These are phyloP conservation scores for Sericinus montela DNA, from an alignment of 2,888 invertebrate species.

Conservation along the genomic window DNA sequence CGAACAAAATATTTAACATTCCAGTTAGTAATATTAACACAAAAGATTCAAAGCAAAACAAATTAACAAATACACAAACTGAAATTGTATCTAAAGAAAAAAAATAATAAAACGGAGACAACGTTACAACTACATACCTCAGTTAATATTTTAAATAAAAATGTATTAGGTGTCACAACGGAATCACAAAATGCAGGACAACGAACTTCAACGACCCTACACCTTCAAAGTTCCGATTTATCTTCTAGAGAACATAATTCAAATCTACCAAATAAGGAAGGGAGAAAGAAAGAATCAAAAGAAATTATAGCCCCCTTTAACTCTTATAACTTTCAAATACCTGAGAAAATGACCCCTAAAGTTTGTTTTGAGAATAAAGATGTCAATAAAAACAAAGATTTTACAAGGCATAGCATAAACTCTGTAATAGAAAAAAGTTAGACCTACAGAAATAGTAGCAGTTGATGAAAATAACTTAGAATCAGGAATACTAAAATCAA, in stretches of 20 bases:
- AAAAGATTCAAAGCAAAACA: not conserved
- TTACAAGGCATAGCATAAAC: not conserved
- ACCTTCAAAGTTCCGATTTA: not conserved
- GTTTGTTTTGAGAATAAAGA: not conserved
- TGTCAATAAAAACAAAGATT: not conserved
- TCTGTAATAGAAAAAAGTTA: not conserved
- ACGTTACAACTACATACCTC: not conserved
- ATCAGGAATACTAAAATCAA: not conserved
- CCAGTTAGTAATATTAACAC: constrained; percentile 21
- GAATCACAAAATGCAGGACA: not conserved
- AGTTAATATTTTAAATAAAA: not conserved
- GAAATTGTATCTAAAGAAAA: not conserved
- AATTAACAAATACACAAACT: too few relatives aligned
- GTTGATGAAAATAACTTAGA: not conserved
- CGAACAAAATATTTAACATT: not conserved
- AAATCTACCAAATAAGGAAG: not conserved
- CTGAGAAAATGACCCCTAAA: not conserved
- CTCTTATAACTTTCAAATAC: not conserved
- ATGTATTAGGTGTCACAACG: not conserved
- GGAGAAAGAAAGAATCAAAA: not conserved
- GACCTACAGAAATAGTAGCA: not conserved
- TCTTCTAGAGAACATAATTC: not conserved
- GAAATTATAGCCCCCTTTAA: not conserved
- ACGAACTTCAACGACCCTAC: not conserved
- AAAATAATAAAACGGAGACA: not conserved